phyloP scores from a whole-genome alignment of 2,113 vertebrate genomes.

The Holacanthus passer region DNA sequence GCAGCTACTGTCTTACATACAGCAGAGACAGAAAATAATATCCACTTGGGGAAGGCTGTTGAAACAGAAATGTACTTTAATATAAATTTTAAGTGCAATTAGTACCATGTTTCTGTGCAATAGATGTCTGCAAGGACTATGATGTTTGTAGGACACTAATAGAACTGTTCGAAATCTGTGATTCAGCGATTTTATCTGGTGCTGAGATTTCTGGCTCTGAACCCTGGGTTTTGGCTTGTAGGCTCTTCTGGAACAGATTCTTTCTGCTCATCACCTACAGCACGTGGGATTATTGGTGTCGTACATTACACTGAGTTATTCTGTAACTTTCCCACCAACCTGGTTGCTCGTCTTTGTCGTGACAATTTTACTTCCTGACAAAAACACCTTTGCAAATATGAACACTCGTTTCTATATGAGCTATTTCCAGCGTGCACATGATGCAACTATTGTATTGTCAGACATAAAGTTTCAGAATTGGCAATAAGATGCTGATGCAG shows the following conservation, averaged over 20 bases:
- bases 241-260: conserved; percentile 6
- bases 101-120: neutral
- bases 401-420: neutral
- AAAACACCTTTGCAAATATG: neutral
- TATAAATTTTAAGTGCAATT: conserved; percentile 7
- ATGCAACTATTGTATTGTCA: neutral
- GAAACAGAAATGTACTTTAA: neutral
- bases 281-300: no score
- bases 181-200: conserved; percentile 2
- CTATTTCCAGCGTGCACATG: neutral
- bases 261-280: neutral
- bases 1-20: neutral
- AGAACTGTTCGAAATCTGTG: neutral
- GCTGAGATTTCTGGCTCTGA: neutral
- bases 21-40: neutral
- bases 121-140: neutral
- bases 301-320: neutral
- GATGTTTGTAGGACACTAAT: neutral
- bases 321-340: neutral
- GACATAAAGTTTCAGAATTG: neutral
- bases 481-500: neutral
- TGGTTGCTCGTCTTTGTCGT: neutral
- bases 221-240: neutral
- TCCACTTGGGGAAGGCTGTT: neutral
- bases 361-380: neutral